These are phyloP conservation scores for Diplodus sargus DNA, from an alignment of 2,797 vertebrate genomes.

Conservation along the genomic window DNA sequence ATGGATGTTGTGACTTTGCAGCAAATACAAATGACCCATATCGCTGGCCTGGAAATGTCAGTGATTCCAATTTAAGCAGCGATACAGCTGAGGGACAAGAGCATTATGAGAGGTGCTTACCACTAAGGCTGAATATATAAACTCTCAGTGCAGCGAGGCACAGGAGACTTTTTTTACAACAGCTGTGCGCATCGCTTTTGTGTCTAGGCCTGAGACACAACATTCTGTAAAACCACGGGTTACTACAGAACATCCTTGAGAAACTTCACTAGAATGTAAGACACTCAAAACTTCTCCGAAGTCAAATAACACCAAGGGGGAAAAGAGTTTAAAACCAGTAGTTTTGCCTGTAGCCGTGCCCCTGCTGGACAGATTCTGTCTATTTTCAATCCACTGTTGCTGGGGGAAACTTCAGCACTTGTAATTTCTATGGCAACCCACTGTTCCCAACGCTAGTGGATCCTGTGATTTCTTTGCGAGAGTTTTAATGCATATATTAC, in stretches of 20 bases:
- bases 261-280: constrained; percentile 4
- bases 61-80: constrained; percentile 75
- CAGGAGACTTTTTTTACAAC: constrained; percentile 20
- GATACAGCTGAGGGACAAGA: constrained; percentile 66
- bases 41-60: constrained; percentile 81
- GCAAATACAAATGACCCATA: constrained; percentile 75
- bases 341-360: constrained; percentile 55
- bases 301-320: not conserved
- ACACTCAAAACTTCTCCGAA: constrained; percentile 8
- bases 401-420: constrained; percentile 75
- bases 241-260: not conserved
- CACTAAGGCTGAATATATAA: constrained; percentile 41
- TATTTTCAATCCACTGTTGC: constrained; percentile 78
- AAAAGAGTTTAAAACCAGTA: constrained; percentile 10
- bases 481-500: constrained; percentile 78
- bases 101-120: constrained; percentile 52
- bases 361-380: constrained; percentile 65
- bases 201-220: not conserved
- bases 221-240: not conserved
- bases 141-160: constrained; percentile 26
- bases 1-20: constrained; percentile 69
- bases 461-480: constrained; percentile 68
- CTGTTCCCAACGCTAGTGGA: constrained; percentile 60
- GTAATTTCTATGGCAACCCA: constrained; percentile 80
- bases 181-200: constrained; percentile 10